Evolutionary conservation across 2,797 vertebrate genomes (phyloP).

Genomic region (Malacoraja senta): DNA sequence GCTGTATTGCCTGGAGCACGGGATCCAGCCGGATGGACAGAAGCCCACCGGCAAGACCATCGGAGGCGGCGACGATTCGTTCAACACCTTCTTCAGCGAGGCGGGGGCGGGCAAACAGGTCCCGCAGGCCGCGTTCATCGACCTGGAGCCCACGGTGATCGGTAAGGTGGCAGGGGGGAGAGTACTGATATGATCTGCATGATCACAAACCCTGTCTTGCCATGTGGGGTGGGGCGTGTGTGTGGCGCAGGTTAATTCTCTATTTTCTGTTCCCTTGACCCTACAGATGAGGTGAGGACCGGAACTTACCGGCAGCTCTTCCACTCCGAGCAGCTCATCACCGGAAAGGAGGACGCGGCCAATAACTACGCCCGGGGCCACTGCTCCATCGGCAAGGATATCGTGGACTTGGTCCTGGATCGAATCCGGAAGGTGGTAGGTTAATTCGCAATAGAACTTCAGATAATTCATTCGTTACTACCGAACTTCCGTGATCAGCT

Average conservation of each 20-base stretch:
- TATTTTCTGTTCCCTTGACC: not conserved
- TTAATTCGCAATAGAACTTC: not conserved
- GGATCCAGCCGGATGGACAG: constrained; percentile 71
- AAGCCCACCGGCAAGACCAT: constrained; percentile 50
- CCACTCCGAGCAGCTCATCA: constrained; percentile 12
- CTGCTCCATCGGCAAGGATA: constrained; percentile 11
- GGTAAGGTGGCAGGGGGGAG: too few relatives aligned
- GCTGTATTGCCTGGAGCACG: constrained; percentile 79
- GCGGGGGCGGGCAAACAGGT: constrained; percentile 68
- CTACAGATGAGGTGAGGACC: not conserved
- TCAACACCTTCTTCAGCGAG: constrained; percentile 79
- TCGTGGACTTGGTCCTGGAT: not conserved
- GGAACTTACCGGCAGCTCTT: constrained; percentile 9
- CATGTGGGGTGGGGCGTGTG: too few relatives aligned
- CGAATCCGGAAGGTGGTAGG: not conserved
- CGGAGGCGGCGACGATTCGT: constrained; percentile 64
- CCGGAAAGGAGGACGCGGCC: too few relatives aligned
- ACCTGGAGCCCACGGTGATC: constrained; percentile 62
- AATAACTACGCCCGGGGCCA: not conserved
- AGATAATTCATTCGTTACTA: not conserved
- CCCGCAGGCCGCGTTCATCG: constrained; percentile 47
- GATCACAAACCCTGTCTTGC: not conserved
- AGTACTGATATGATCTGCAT: too few relatives aligned
- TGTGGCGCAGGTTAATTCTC: not conserved
- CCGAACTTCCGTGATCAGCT: not conserved